Base-by-base conservation (phyloP, 2,113 vertebrate species). In the Boleophthalmus pectinirostris region DNA sequence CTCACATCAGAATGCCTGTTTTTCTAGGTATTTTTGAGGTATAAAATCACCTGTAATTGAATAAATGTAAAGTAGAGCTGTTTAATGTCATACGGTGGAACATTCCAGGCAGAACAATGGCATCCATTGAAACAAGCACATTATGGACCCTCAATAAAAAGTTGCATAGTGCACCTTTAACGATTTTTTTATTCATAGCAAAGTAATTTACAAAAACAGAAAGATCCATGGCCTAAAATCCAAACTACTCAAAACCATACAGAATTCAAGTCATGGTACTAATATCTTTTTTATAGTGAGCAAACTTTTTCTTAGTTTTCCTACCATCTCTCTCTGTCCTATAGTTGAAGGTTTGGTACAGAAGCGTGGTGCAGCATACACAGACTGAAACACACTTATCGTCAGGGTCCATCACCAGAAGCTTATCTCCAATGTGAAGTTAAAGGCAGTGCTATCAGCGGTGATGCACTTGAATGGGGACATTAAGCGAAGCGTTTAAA, bases 381-480 rank as follows among this genome's bases (percentile, higher is more conserved):
- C 70, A 67, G 56, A 35, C 49, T 33, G 67, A 60, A 29, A 83
- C 69, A 49, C 73, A 61, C 78, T 78, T 87, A 81, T 88, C 82
- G 69, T 77, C 61, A 38, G 65, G 66, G 72, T 66, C 68, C 79
- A 82, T 89, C 85, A 78, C 72, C 73, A 58, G 53, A 68, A 29
- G 23, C 70, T 87, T 86, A 85, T 89, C 80, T 86, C 18, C 29
- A 66, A 64, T 73, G 54, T 76, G 47, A 60, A 84, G 73, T 66
- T 53, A 77, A 81, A 82, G 75, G 70, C 65, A 47, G 35, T 69
- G 49, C 75, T 87, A 88, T 89, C 84, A 86, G 20, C 56, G 23
- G 51, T 73, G 66, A 83, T 73, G 82, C 72, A 79, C 79, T 76
- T 77, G 38, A 78, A 51, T 13, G 15, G 75, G 77, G 82, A 72